Evolutionary conservation across 2,797 vertebrate species (phyloP).

Genomic region (Hydrocynus forskahlii): DNA sequence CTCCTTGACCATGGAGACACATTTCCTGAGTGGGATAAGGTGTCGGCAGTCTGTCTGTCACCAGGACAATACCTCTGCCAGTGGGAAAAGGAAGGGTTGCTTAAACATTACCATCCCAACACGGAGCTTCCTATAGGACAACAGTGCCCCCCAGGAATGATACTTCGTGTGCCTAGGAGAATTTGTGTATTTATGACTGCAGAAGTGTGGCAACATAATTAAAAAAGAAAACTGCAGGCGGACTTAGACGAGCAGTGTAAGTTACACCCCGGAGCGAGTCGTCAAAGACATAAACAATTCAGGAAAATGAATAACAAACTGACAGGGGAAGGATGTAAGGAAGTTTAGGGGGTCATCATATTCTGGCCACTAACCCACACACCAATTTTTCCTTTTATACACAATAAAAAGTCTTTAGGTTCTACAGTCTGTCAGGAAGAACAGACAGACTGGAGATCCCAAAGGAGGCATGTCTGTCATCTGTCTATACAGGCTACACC

Average conservation of each 20-base stretch:
- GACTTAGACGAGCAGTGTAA: conserved; percentile 31
- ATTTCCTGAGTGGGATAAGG: conserved; percentile 70
- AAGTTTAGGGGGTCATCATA: conserved; percentile 57
- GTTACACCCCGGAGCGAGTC: conserved; percentile 43
- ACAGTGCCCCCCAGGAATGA: conserved; percentile 54
- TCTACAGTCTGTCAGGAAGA: not conserved
- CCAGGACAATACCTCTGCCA: conserved; percentile 68
- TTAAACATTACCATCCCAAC: conserved; percentile 74
- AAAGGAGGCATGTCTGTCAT: not conserved
- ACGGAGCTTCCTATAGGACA: conserved; percentile 69
- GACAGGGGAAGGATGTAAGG: conserved; percentile 78
- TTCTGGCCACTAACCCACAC: conserved; percentile 24
- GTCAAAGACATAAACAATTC: conserved; percentile 59
- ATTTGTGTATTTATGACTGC: conserved; percentile 56
- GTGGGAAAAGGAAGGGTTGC: conserved; percentile 75
- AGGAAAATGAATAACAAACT: conserved; percentile 68
- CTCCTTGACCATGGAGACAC: conserved; percentile 61
- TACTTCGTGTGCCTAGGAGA: conserved; percentile 62
- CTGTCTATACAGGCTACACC: not conserved
- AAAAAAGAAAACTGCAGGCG: not conserved
- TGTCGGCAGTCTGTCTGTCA: conserved; percentile 78
- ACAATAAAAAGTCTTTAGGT: not conserved
- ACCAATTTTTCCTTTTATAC: conserved; percentile 31
- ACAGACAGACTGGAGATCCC: too few relatives aligned
- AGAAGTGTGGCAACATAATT: conserved; percentile 41